phyloP scores from a whole-genome alignment of 2,888 invertebrate genomes.

The Lymantria monacha region DNA sequence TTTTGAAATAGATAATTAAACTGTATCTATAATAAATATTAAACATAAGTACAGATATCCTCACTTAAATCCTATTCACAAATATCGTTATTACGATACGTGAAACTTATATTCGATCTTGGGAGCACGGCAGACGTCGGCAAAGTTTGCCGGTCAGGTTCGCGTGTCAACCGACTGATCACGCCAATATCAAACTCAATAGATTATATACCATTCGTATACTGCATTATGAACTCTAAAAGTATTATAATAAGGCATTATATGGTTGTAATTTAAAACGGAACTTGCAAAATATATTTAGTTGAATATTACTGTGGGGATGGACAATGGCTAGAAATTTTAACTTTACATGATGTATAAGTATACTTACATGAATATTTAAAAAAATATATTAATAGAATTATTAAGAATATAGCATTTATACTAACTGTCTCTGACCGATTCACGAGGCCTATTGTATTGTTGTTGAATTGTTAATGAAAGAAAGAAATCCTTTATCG shows the following conservation, averaged over 20 bases:
- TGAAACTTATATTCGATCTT: constrained; percentile 42
- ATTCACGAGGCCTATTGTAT: too few species aligned
- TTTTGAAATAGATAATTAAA: too few species aligned
- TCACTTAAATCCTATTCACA: constrained; percentile 35
- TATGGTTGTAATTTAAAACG: neutral
- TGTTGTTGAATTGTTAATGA: too few species aligned
- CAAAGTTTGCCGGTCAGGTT: constrained; percentile 55
- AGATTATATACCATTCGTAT: neutral
- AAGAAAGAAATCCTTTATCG: too few species aligned
- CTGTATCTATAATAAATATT: too few species aligned
- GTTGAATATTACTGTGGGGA: constrained; percentile 17
- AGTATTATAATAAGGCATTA: constrained; percentile 1
- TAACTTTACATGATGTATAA: neutral
- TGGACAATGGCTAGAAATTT: constrained; percentile 26
- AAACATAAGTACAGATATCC: neutral
- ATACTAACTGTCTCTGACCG: too few species aligned
- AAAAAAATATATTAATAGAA: too few species aligned
- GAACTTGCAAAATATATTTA: constrained; percentile 23
- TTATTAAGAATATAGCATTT: too few species aligned
- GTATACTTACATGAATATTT: too few species aligned
- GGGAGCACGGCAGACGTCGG: constrained; percentile 52
- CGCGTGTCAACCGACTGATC: constrained; percentile 70
- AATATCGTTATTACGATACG: constrained; percentile 39
- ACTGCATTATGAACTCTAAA: constrained; percentile 14
- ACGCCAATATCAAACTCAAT: constrained; percentile 58